Percentiles rank a stretch among this genome's conserved stretches.
These are phyloP conservation scores for Drosophila kurseongensis DNA, from an alignment of 1,140 invertebrate genomes.

Conservation along the genomic window DNA sequence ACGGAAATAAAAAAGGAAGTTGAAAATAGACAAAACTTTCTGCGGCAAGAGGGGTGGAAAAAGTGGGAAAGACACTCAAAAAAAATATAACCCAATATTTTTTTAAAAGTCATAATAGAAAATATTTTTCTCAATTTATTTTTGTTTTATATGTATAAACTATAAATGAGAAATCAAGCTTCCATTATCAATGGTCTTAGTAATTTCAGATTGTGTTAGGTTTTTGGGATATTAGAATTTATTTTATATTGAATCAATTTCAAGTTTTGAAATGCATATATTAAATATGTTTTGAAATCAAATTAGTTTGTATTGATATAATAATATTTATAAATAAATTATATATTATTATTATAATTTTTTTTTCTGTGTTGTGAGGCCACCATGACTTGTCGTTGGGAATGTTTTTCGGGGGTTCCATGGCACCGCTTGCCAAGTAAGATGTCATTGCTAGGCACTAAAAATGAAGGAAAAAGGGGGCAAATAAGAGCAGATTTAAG, in stretches of 20 bases:
- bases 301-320: too few species aligned
- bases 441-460: slow-evolving; percentile 56
- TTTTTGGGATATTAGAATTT: too few species aligned
- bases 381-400: slow-evolving; percentile 29
- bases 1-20: slow-evolving; percentile 82
- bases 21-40: slow-evolving; percentile 74
- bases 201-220: too few species aligned
- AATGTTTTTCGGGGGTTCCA: slow-evolving; percentile 23
- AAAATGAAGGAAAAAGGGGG: slow-evolving; percentile 5
- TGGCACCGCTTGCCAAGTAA: slow-evolving; percentile 50
- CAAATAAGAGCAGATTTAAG: not conserved
- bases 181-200: too few species aligned
- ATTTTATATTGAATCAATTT: too few species aligned
- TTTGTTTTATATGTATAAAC: too few species aligned
- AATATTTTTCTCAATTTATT: too few species aligned
- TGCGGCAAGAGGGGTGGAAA: slow-evolving; percentile 4
- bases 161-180: too few species aligned
- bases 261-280: too few species aligned
- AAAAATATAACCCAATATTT: not conserved
- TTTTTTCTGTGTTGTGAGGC: slow-evolving; percentile 1
- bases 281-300: too few species aligned
- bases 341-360: not conserved
- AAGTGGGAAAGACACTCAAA: not conserved
- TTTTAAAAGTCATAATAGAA: too few species aligned
- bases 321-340: too few species aligned